Conservation (phyloP, 2,797 vertebrate species). For the Acanthurus tractus region DNA sequence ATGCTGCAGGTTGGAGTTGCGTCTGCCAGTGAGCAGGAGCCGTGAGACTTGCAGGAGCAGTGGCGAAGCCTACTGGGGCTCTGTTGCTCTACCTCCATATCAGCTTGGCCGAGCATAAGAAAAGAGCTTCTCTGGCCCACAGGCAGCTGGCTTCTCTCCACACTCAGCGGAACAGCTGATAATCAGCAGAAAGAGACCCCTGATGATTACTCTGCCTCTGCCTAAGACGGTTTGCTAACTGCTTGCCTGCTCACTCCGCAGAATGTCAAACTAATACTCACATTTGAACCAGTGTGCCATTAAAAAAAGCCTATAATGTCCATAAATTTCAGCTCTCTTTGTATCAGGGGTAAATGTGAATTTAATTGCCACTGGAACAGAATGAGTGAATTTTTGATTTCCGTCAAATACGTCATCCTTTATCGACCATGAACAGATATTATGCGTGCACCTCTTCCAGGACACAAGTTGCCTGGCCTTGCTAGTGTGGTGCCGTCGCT, state of each 20-base stretch:
- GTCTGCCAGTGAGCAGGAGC: conserved; percentile 63
- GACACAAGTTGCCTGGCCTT: conserved; percentile 36
- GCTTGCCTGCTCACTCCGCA: conserved; percentile 62
- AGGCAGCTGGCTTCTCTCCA: conserved; percentile 78
- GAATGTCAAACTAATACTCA: conserved; percentile 64
- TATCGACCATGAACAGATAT: conserved; percentile 75
- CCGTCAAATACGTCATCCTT: conserved; percentile 69
- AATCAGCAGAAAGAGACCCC: conserved; percentile 81
- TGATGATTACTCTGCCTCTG: conserved; percentile 76
- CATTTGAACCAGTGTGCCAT: conserved; percentile 44
- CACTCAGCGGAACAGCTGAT: conserved; percentile 74
- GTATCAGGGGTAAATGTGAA: conserved; percentile 75
- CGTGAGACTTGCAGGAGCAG: conserved; percentile 40
- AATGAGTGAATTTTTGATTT: conserved; percentile 58
- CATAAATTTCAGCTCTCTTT: conserved; percentile 75
- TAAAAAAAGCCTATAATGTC: conserved; percentile 54
- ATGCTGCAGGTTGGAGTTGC: conserved; percentile 62
- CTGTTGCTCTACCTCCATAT: conserved; percentile 66
- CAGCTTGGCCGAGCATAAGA: conserved; percentile 76
- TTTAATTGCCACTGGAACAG: conserved; percentile 80
- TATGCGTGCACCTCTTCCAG: conserved; percentile 35
- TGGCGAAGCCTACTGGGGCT: conserved; percentile 48
- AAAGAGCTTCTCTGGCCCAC: conserved; percentile 71
- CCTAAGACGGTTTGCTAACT: conserved; percentile 70
- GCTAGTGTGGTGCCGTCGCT: conserved; percentile 10